These are phyloP conservation scores for Callipepla squamata DNA, from an alignment of 2,113 vertebrate genomes.

Conservation along the genomic window DNA sequence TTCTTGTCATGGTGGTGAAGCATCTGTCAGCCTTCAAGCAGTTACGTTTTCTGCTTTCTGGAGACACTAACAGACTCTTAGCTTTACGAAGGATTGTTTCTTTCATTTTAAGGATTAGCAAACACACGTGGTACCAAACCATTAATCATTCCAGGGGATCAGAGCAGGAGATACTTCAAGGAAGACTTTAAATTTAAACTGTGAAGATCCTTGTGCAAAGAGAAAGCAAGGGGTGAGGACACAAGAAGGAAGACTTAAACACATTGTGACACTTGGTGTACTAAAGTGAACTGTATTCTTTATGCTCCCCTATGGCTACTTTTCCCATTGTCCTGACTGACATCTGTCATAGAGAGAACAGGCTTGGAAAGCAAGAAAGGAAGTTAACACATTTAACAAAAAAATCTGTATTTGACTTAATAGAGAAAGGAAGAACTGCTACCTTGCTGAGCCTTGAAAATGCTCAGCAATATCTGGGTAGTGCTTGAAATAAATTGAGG, in stretches of 20 bases:
- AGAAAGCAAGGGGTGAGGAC: neutral
- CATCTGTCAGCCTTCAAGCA: slow-evolving; percentile 62
- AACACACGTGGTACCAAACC: neutral
- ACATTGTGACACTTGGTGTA: neutral
- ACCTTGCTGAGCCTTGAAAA: neutral
- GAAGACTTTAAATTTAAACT: neutral
- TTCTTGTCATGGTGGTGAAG: slow-evolving; percentile 55
- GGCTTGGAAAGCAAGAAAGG: neutral
- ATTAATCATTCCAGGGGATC: neutral
- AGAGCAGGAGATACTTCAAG: neutral
- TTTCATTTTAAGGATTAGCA: slow-evolving; percentile 6
- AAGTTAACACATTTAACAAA: neutral
- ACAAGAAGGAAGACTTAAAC: neutral
- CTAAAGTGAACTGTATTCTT: neutral
- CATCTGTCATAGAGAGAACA: neutral
- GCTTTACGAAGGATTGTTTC: neutral
- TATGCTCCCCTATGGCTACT: neutral
- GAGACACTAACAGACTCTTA: slow-evolving; percentile 29
- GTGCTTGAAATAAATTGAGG: neutral
- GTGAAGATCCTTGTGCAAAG: neutral
- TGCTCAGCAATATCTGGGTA: neutral
- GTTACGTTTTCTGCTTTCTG: slow-evolving; percentile 27
- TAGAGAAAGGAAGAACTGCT: neutral
- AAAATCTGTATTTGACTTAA: neutral
- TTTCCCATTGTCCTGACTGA: neutral